Base-by-base conservation (phyloP, 1,140 invertebrate species). In the Zaprionus lachaisei region DNA sequence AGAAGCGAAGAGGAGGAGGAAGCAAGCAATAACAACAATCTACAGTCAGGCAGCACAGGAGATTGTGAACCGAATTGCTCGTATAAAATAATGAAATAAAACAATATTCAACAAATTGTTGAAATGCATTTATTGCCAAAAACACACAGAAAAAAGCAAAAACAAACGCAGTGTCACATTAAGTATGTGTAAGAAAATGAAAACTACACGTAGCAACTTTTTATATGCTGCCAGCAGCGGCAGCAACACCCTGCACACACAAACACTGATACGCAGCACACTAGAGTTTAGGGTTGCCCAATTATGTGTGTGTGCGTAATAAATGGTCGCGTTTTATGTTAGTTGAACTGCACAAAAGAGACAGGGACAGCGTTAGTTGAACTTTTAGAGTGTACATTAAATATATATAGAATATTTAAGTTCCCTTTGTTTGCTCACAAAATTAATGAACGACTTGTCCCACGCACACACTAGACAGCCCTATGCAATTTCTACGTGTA, bases 141-240 rank as follows among this genome's bases (percentile, higher is more conserved):
- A 70, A 57, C 12, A 31, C 26, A 47, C n/a, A 3, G 41, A 65
- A 64, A 64, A 31, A 24, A 47, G 26, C 55, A 47, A n/a, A 76
- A 60, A 54, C n/a, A 2, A 17, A 56, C 26, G 26, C 15, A 67
- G 34, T 51, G 12, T 62, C 17, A 38, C 49, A 57, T 56, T 51
- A 41, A 64, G 57, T 41, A 57, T 73, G 49, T 73, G 54, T 38
- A 79, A 73, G 55, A 72, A 77, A 65, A 68, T 68, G 60, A 90
- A 90, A 91, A 82, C 86, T 90, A 90, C 85, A 90, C 85, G 85
- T 90, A 85, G 85, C 85, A 76, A 85, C 82, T 89, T 89, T 90
- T 90, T 82, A 77, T 77, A 85, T 82, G 74, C 71, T 68, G 67
- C 72, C 72, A 57, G 66, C 60, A 74, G 61, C 64, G 55, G 65